Conservation (phyloP, 1,140 invertebrate genomes). For the Trichonephila clavipes region DNA sequence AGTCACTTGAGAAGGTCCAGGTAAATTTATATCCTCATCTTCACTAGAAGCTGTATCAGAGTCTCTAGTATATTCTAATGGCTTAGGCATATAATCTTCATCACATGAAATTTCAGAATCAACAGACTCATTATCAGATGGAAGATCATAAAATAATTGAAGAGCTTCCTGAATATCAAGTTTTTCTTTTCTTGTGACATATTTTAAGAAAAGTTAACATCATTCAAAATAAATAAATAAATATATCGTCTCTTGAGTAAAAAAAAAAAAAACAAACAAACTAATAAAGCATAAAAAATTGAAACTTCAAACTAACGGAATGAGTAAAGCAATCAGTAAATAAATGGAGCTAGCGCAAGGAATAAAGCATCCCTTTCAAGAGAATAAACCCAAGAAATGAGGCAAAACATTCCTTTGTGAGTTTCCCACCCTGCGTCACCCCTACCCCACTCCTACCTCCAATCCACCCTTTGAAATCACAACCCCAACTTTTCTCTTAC, state of each 20-base stretch:
- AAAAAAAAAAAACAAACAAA: too few relatives aligned
- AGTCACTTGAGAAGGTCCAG: neutral
- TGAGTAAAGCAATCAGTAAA: neutral
- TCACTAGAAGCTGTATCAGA: slow-evolving; percentile 38
- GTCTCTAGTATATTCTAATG: slow-evolving; percentile 37
- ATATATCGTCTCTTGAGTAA: too few relatives aligned
- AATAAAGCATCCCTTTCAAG: slow-evolving; percentile 38
- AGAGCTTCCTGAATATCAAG: slow-evolving; percentile 51
- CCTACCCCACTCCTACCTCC: slow-evolving; percentile 28
- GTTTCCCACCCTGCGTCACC: slow-evolving; percentile 41
- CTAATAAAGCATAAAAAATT: too few relatives aligned
- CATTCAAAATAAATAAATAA: too few relatives aligned
- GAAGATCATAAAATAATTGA: slow-evolving; percentile 52
- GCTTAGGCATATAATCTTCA: slow-evolving; percentile 45
- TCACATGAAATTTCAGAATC: slow-evolving; percentile 30
- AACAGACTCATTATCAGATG: slow-evolving; percentile 45
- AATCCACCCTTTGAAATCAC: slow-evolving; percentile 39
- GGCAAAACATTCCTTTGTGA: slow-evolving; percentile 17
- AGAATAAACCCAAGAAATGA: slow-evolving; percentile 36
- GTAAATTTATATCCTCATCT: slow-evolving; percentile 41
- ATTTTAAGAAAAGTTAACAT: too few relatives aligned
- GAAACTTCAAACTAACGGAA: too few relatives aligned
- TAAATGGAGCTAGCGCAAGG: slow-evolving; percentile 36
- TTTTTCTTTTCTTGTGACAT: slow-evolving; percentile 27
- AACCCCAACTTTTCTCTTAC: slow-evolving; percentile 16